Evolutionary conservation across 2,113 vertebrate species (phyloP), one percentile per base, ranked within the genome.

Genomic region (Syngnathus typhle): DNA sequence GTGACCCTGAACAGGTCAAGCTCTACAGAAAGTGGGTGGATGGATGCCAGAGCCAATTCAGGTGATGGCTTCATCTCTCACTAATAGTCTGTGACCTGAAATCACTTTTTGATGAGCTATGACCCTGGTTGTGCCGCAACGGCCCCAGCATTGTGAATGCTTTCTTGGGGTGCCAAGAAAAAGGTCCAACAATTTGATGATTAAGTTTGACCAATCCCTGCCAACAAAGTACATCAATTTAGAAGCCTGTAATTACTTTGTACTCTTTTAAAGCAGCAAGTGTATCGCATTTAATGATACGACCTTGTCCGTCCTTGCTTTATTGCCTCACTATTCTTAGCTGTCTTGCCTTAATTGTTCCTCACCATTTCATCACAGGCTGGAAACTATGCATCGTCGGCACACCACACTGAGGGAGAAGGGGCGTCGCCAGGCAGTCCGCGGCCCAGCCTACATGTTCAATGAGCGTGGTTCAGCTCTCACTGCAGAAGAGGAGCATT

Each of bases 391-490:
- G 95, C 94, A 97, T 76, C 93, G 96, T 46, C 88, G 95, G 43
- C 96, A 98, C 88, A 96, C 94, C 1, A 98, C 95, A 4, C 85
- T 97, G 59, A 89, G 96, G 66, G 96, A 98, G 84, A 98, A 98
- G 85, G 96, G 96, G 70, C 93, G 96, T 63, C 92, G 96, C 46
- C 96, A 98, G 90, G 95, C 96, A 63, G 93, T 93, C 74, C 91
- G 96, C 0, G 96, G 96, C 67, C 96, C 96, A 0, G 96, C 96
- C 69, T 98, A 98, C 85, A 98, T 98, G 96, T 98, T 98, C 88
- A 98, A 96, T 0, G 96, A 97, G 83, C 95, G 95, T 5, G 96
- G 95, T 71, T 94, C 94, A 15, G 92, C 93, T 63, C 91, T 98
- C 70, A 98, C 96, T 0, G 80, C 91, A 0, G 96, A 98, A 66